Base-by-base conservation (phyloP, 1,140 invertebrate species). In the Melanaphis sacchari region DNA sequence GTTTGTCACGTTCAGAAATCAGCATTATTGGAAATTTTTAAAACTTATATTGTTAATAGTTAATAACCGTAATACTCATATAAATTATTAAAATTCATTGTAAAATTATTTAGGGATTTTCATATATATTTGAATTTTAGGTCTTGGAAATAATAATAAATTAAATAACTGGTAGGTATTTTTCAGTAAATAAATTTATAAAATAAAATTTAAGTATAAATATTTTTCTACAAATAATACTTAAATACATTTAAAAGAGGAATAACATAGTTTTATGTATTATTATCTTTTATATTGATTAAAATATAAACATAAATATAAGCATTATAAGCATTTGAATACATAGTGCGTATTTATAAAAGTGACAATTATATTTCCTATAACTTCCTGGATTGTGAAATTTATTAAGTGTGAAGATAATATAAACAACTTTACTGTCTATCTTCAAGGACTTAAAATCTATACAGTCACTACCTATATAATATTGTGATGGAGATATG, bases 331-430 rank as follows among this genome's bases (percentile, higher is more conserved):
- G 15, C 6, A 76, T n/a, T 76, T 76, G 59, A 5, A 1, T 49
- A 49, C 11, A 76, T 41, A 9, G 9, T 4, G 9, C 26, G 40
- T 84, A 82, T 84, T 40, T 26, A 26, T 5, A 46, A 18, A 21
- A 21, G 24, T 54, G 36, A 38, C 38, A 89, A 54, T 89, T 54
- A 66, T 41, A 41, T 59, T 90, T 59, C 46, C 46, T 40, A 89
- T 59, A 90, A 54, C 88, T 90, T 90, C 89, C 89, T 90, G 89
- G 38, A 90, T 41, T 66, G 89, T n/a, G 38, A 59, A 26, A 90
- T 90, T 90, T 41, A 90, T 66, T 41, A 90, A 66, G 89, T 41
- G 54, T 66, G 88, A 89, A 54, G 88, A 89, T 41, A 90, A 66
- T 90, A 90, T 9, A 59, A 90, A 90, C 52, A 31, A 59, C 88